phyloP scores from a whole-genome alignment of 53 echinoderm and acorn worm genomes.

The Paracentrotus lividus region DNA sequence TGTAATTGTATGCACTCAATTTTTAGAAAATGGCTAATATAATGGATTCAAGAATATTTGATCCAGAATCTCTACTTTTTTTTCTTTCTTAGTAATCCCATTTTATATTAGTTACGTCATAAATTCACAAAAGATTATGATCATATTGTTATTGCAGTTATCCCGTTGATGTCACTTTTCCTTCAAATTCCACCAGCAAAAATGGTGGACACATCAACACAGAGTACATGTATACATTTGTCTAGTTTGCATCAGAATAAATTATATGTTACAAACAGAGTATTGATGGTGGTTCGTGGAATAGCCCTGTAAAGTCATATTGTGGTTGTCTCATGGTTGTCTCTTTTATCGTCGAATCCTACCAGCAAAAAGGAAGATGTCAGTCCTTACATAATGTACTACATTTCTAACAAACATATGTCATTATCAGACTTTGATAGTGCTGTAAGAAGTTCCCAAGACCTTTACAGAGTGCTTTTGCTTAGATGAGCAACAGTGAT shows the following conservation, averaged over 20 bases:
- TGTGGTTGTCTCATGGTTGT: not conserved
- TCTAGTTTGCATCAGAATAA: not conserved
- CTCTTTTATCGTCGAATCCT: not conserved
- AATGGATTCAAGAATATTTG: not conserved
- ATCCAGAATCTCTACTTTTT: not conserved
- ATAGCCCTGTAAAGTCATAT: not conserved
- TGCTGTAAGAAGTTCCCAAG: not conserved
- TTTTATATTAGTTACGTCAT: not conserved
- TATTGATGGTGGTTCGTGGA: not conserved
- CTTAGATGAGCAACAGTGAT: not conserved
- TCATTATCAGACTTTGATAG: not conserved
- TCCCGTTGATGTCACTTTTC: too few relatives aligned
- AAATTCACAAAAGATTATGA: too few relatives aligned
- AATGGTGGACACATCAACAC: too few relatives aligned
- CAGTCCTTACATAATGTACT: not conserved
- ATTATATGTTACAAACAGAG: not conserved
- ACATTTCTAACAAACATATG: not conserved
- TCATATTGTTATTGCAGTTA: too few relatives aligned
- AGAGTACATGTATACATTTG: too few relatives aligned
- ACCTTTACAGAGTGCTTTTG: constrained; percentile 18
- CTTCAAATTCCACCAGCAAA: too few relatives aligned
- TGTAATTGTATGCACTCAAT: not conserved
- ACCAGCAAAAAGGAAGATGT: not conserved
- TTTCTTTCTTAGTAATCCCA: not conserved
- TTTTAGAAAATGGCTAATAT: not conserved